A percentile compares a stretch with the other conserved stretches of the same genome.
Evolutionary conservation across 2,113 vertebrate genomes (phyloP).

Genomic region (Myotis lucifugus): DNA sequence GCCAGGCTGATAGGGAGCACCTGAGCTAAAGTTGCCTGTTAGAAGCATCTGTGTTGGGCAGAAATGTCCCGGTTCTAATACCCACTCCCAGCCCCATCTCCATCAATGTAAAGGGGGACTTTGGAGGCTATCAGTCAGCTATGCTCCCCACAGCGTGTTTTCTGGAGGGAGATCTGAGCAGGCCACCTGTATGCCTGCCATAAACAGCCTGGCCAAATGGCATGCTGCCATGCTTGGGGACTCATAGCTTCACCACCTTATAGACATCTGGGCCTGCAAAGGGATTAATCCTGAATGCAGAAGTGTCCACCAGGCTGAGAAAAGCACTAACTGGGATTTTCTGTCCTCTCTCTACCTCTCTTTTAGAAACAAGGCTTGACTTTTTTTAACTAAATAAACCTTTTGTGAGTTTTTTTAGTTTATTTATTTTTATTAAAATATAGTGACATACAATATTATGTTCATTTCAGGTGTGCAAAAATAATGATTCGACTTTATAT

Average conservation of each 20-base stretch:
- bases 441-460: background rate
- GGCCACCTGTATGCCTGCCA: background rate
- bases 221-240: background rate
- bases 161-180: background rate
- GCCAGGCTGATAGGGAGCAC: rapidly evolving
- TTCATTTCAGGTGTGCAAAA: background rate
- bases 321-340: background rate
- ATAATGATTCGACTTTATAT: background rate
- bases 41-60: background rate
- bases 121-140: background rate
- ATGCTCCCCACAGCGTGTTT: background rate
- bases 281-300: background rate
- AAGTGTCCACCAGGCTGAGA: background rate
- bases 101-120: background rate
- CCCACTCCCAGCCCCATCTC: background rate
- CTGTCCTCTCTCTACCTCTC: background rate
- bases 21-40: background rate
- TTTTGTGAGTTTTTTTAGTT: background rate
- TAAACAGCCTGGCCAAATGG: background rate
- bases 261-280: background rate
- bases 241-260: background rate
- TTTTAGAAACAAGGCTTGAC: background rate
- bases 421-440: background rate
- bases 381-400: background rate
- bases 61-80: background rate